These are phyloP conservation scores for Apodemus sylvaticus DNA, from an alignment of 2,113 vertebrate species.

Conservation along the genomic window DNA sequence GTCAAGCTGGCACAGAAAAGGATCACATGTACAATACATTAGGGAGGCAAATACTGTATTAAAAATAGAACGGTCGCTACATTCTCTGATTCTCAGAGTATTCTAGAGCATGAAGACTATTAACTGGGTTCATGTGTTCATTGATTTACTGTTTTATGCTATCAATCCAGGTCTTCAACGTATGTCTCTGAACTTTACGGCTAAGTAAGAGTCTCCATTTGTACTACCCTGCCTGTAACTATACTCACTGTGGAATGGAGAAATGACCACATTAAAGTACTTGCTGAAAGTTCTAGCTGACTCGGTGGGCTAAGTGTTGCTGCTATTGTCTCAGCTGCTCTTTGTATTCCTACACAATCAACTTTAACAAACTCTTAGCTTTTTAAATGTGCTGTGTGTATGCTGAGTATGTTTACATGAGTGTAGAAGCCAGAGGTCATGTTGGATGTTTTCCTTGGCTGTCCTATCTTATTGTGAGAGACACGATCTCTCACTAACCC, in stretches of 20 bases:
- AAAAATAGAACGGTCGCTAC: background rate
- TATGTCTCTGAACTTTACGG: background rate
- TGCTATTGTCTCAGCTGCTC: background rate
- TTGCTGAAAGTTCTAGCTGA: background rate
- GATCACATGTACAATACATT: background rate
- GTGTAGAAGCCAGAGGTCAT: background rate
- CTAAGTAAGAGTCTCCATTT: background rate
- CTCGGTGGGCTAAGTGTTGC: background rate
- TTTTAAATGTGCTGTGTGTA: background rate
- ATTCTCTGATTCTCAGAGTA: constrained; percentile 1
- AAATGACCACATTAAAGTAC: background rate
- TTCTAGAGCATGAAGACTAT: background rate
- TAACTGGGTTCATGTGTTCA: background rate
- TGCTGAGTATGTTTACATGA: background rate
- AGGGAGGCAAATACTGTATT: background rate
- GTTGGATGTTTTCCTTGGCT: background rate
- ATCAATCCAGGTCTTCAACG: background rate
- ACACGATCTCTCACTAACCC: background rate
- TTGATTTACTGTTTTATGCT: background rate
- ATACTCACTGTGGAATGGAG: background rate
- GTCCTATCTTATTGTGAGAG: background rate
- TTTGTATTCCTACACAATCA: background rate
- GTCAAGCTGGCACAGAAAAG: background rate
- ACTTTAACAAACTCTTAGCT: no score
- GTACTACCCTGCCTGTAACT: background rate